Evolutionary conservation across 2,113 vertebrate genomes (phyloP), one percentile per base, ranked within the genome.

Genomic region (Pterocles gutturalis): DNA sequence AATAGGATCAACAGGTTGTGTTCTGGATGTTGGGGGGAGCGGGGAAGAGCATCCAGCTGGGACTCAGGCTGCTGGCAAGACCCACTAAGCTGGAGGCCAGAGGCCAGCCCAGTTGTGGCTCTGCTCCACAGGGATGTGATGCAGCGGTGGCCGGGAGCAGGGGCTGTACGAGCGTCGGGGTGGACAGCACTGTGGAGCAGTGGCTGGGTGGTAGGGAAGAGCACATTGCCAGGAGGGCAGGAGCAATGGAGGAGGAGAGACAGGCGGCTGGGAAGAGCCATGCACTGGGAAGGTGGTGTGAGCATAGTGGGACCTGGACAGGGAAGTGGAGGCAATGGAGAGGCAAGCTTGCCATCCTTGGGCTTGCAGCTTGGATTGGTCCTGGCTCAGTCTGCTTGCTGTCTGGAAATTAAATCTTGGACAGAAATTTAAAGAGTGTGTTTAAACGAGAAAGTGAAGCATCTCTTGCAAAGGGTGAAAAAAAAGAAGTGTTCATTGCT

Each of bases 1-100:
- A 89, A 34, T 87, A 62, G 57, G 81, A 94, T 70, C 91, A 88
- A 60, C 93, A 91, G 84, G 91, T 95, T 93, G 54, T 76, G 64
- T 67, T 70, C 38, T 67, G 60, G 67, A 22, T 88, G 82, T 46
- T 65, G 82, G 46, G 54, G 83, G 60, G 60, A 70, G 64, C 6
- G 1, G 34, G 28, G 28, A 41, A 53, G 64, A 76, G 77, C 53
- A 71, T 26, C 73, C 34, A 87, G 82, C 9, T 1, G 1, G 66
- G 72, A 69, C 60, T 67, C 0, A 5, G 55, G 65, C 53, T 64
- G 84, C 48, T 15, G 7, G 57, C 0, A 3, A 75, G 51, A 54
- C n/a, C 43, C 4, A 0, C 45, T 29, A 8, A 41, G 77, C 55
- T 51, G 72, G 67, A 60, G 46, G 41, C 34, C 8, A 22, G 55